Conservation (phyloP, 2,797 vertebrate species). For the Phoeniculus purpureus region DNA sequence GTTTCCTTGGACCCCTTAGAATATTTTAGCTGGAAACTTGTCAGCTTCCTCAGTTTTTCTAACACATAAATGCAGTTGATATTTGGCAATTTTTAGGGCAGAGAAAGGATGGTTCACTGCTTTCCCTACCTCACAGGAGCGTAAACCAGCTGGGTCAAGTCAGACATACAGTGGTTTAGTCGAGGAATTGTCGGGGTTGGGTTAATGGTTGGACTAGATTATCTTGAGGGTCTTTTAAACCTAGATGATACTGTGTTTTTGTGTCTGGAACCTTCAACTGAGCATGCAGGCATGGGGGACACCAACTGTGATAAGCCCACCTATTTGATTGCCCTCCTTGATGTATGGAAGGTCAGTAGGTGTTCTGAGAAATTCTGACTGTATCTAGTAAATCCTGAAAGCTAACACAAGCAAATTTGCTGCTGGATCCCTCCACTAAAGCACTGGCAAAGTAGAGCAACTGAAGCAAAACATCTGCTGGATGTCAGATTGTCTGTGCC, state of each 20-base stretch:
- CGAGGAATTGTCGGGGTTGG: too few species aligned
- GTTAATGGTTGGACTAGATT: too few species aligned
- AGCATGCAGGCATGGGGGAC: rapidly evolving
- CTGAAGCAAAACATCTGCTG: not conserved
- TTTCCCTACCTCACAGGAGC: rapidly evolving
- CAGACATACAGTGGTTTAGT: rapidly evolving
- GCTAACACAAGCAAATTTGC: not conserved
- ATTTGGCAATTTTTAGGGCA: not conserved
- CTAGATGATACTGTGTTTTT: too few species aligned
- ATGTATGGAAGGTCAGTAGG: not conserved
- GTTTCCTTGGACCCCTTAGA: not conserved
- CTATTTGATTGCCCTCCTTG: rapidly evolving
- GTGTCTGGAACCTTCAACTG: not conserved
- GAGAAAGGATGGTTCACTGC: not conserved
- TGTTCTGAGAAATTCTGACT: not conserved
- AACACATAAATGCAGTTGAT: not conserved
- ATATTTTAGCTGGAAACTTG: not conserved
- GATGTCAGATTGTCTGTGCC: too few species aligned
- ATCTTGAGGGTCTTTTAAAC: too few species aligned
- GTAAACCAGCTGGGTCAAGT: not conserved
- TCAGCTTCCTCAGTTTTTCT: not conserved
- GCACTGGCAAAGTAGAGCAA: not conserved
- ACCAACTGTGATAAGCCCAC: not conserved
- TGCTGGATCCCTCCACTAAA: not conserved
- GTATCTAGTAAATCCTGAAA: not conserved